These are phyloP conservation scores for Cnemophilus loriae DNA, from an alignment of 2,113 vertebrate species.

Conservation along the genomic window DNA sequence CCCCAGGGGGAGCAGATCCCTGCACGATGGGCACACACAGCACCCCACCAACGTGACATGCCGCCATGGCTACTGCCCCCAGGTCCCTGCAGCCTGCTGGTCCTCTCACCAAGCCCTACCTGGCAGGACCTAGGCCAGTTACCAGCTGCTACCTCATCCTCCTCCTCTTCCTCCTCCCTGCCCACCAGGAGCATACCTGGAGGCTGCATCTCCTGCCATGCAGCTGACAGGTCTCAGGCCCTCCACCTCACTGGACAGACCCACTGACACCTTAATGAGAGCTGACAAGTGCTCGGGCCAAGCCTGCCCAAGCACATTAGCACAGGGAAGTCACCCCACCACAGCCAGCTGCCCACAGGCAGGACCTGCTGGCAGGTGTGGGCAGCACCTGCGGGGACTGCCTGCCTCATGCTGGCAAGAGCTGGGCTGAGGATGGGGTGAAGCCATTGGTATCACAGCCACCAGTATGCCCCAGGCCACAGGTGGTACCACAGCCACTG, in stretches of 20 bases:
- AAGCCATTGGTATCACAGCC: neutral
- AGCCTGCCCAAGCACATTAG: neutral
- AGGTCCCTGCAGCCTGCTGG: neutral
- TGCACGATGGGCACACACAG: neutral
- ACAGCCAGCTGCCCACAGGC: neutral
- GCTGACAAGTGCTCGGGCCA: neutral
- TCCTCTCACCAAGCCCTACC: neutral
- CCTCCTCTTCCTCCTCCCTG: neutral
- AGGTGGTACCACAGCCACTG: neutral
- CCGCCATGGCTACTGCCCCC: rapidly evolving
- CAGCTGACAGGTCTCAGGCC: rapidly evolving
- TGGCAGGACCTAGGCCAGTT: no score
- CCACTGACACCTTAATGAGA: slow-evolving; percentile 4
- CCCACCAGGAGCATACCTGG: neutral
- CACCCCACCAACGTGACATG: rapidly evolving
- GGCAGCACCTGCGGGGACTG: neutral
- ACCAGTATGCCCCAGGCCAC: neutral
- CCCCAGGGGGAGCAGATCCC: neutral
- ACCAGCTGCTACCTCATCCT: no score
- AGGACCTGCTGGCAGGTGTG: neutral
- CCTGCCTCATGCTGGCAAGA: neutral
- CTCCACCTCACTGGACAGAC: rapidly evolving
- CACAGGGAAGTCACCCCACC: rapidly evolving
- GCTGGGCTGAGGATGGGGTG: neutral
- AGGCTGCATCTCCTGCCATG: rapidly evolving